Evolutionary conservation across 2,797 vertebrate species (phyloP).

Genomic region (Pangasius sanitwongsei): DNA sequence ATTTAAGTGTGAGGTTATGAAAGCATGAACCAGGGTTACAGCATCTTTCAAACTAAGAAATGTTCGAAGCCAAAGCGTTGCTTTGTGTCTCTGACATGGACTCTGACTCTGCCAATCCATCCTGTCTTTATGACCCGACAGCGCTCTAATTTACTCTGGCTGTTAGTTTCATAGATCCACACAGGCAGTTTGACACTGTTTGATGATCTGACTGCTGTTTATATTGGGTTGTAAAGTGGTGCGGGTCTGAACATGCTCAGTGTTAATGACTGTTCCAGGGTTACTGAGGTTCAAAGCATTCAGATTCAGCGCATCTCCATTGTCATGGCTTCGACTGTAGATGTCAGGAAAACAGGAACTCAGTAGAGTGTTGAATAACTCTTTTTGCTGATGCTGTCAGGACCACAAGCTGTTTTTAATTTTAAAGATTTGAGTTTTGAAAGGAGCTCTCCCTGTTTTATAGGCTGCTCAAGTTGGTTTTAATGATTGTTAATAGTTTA

Average conservation of each 20-base stretch:
- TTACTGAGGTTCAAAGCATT: conserved; percentile 8
- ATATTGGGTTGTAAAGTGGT: conserved; percentile 22
- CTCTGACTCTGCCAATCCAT: neutral
- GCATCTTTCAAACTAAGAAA: neutral
- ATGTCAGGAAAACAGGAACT: neutral
- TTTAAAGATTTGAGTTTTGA: neutral
- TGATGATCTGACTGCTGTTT: conserved; percentile 38
- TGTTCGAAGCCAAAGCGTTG: neutral
- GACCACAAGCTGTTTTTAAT: neutral
- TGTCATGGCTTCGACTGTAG: neutral
- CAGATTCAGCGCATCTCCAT: neutral
- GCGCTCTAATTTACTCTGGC: conserved; percentile 32
- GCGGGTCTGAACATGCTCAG: conserved; percentile 8
- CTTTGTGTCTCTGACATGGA: neutral
- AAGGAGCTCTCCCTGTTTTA: conserved; percentile 7
- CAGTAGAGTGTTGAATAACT: neutral
- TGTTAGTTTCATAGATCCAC: conserved; percentile 35
- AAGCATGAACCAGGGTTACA: neutral
- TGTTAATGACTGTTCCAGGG: conserved; percentile 25
- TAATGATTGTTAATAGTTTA: neutral
- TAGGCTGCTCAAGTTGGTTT: neutral
- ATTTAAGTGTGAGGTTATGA: neutral
- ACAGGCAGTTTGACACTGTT: conserved; percentile 35
- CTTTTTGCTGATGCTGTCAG: neutral
- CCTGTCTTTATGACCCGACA: conserved; percentile 13